Conservation (phyloP, 2,797 vertebrate species). For the Rhabdophis nuchalis region DNA sequence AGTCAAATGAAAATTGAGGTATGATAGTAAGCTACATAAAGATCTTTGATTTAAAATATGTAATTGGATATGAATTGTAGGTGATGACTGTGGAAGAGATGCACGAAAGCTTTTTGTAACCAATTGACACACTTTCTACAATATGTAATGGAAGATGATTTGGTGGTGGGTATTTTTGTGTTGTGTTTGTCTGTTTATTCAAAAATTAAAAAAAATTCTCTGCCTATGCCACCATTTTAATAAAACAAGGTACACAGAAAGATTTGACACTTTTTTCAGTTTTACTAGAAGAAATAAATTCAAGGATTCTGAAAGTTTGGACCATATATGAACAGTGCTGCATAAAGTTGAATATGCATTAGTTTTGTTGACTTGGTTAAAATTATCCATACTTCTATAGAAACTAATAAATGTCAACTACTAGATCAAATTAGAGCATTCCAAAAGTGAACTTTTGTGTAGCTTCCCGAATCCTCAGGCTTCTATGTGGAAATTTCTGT, state of each 20-base stretch:
- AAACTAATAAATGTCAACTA: neutral
- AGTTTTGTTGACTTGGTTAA: neutral
- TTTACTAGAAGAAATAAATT: neutral
- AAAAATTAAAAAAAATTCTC: too few species aligned
- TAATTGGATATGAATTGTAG: too few species aligned
- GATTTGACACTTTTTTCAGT: neutral
- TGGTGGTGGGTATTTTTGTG: too few species aligned
- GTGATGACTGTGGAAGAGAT: too few species aligned
- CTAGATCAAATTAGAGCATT: neutral
- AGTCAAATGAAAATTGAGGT: too few species aligned
- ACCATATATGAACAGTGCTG: neutral
- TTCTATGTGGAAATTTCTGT: conserved; percentile 27
- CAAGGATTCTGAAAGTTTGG: neutral
- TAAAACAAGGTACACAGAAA: neutral
- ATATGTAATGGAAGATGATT: too few species aligned
- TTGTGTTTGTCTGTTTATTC: too few species aligned
- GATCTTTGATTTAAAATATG: too few species aligned
- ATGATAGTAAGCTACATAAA: too few species aligned
- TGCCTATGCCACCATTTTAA: neutral
- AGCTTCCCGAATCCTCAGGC: conserved; percentile 28
- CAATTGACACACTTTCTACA: too few species aligned
- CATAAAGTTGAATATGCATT: neutral
- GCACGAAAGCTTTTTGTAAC: too few species aligned
- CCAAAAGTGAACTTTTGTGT: neutral
- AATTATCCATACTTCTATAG: neutral